Percentiles rank a stretch among this genome's conserved stretches.
Conservation (phyloP, 2,888 invertebrate genomes). For the Idaea straminata region DNA sequence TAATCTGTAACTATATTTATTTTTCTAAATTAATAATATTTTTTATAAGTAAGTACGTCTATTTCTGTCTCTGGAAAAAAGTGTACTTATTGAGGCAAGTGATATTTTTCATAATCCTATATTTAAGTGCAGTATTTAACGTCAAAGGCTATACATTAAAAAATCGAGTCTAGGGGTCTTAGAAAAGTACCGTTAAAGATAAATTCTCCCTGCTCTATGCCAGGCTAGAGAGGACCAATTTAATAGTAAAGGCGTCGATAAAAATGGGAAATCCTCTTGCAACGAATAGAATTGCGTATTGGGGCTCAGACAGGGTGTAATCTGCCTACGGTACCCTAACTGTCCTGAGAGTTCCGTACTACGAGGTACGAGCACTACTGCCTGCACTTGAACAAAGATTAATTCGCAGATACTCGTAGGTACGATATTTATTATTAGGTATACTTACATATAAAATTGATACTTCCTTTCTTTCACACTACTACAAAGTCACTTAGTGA, state of each 20-base stretch:
- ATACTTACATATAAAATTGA: no score
- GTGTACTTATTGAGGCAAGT: no score
- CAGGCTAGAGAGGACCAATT: conserved; percentile 43
- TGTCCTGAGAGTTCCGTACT: conserved; percentile 63
- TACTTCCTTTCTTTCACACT: no score
- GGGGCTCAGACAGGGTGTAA: conserved; percentile 77
- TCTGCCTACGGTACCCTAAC: conserved; percentile 73
- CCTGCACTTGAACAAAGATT: not conserved
- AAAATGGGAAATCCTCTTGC: conserved; percentile 73
- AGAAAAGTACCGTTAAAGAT: conserved; percentile 22
- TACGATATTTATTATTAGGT: no score
- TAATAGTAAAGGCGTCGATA: conserved; percentile 62
- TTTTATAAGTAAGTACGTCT: no score
- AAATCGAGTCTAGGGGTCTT: not conserved
- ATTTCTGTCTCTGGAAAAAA: no score
- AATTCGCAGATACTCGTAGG: no score
- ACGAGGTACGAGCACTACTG: conserved; percentile 41
- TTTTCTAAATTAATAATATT: no score
- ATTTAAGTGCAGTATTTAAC: no score
- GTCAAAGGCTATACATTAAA: not conserved
- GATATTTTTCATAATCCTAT: no score
- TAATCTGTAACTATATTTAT: no score
- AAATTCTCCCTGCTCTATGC: conserved; percentile 13
- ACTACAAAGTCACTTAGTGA: no score
- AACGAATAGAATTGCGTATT: conserved; percentile 75